Conservation (phyloP, 2,888 invertebrate species). For the Megalurothrips usitatus region DNA sequence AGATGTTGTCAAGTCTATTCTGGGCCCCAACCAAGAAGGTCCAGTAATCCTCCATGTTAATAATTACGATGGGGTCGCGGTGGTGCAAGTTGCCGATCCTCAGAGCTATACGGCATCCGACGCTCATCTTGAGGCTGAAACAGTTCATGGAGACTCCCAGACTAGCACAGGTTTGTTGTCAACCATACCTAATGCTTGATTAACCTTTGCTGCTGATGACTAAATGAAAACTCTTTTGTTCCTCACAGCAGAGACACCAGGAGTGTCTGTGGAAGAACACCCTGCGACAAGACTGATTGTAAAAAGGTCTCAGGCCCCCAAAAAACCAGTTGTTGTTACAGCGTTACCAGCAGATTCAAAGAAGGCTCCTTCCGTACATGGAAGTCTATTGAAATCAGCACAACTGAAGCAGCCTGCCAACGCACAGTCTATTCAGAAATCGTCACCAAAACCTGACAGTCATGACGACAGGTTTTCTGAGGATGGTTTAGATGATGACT, state of each 20-base stretch:
- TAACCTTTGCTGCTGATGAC: no score
- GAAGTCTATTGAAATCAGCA: background rate
- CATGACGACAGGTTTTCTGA: background rate
- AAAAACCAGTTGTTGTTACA: conserved; percentile 9
- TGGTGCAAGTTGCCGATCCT: conserved; percentile 2
- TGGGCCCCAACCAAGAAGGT: background rate
- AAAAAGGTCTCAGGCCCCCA: background rate
- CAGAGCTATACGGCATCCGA: background rate
- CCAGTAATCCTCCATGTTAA: background rate
- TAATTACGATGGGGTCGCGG: background rate
- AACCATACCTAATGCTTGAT: no score
- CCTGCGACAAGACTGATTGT: background rate
- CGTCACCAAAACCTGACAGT: background rate
- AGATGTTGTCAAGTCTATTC: conserved; percentile 1
- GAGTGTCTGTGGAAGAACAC: background rate
- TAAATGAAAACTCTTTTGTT: background rate
- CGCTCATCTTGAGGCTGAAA: background rate
- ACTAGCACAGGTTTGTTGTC: no score
- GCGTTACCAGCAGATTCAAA: background rate
- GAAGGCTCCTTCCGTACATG: background rate
- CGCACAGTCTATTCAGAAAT: background rate
- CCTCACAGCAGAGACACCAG: background rate
- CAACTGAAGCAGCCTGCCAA: background rate
- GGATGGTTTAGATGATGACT: background rate
- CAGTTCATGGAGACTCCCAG: background rate